Evolutionary conservation across 2,888 invertebrate species (phyloP).

Genomic region (Deroplatys truncata): DNA sequence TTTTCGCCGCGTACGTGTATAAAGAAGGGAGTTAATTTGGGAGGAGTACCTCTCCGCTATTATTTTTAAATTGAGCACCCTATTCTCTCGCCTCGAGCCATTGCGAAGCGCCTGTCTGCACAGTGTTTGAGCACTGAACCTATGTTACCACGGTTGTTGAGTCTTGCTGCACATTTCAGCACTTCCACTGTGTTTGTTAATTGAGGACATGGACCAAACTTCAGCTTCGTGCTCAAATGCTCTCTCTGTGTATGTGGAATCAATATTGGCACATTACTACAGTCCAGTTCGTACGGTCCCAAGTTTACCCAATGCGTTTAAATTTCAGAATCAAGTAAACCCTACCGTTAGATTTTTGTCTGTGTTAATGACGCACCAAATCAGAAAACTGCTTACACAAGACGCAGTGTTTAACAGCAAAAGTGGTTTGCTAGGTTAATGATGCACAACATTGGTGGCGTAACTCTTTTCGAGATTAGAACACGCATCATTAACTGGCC

Average conservation of each 20-base stretch:
- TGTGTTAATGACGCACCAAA: too few relatives aligned
- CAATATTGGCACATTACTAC: not conserved
- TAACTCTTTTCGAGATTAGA: too few relatives aligned
- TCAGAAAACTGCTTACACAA: too few relatives aligned
- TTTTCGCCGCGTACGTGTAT: not conserved
- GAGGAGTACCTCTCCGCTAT: not conserved
- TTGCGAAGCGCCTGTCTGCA: not conserved
- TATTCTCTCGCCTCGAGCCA: not conserved
- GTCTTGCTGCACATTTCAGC: not conserved
- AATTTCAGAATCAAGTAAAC: too few relatives aligned
- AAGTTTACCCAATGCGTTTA: too few relatives aligned
- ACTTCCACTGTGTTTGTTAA: not conserved
- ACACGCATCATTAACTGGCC: too few relatives aligned
- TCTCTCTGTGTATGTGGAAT: not conserved
- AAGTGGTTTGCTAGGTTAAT: too few relatives aligned
- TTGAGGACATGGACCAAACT: not conserved
- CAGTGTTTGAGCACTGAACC: not conserved
- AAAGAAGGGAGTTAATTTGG: not conserved
- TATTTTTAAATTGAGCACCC: not conserved
- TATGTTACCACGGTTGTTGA: not conserved
- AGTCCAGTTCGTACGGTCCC: not conserved
- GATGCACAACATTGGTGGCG: too few relatives aligned
- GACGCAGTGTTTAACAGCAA: too few relatives aligned
- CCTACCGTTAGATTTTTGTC: too few relatives aligned
- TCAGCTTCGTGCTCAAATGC: not conserved